Conservation (phyloP, 2,113 vertebrate species). For the Todiramphus chloris region DNA sequence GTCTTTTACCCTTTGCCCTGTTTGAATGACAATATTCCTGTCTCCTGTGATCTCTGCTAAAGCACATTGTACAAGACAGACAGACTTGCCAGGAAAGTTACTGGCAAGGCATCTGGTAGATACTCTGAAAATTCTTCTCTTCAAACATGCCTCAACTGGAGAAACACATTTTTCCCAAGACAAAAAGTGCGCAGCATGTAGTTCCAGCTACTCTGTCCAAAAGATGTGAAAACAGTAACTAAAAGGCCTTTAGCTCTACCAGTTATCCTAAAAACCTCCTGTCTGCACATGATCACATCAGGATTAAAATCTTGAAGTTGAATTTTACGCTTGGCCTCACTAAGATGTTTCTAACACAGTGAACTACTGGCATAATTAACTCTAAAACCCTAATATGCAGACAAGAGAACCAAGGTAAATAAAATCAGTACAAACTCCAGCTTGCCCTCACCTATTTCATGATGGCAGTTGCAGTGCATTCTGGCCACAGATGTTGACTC, state of each 20-base stretch:
- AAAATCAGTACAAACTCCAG: neutral
- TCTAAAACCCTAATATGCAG: neutral
- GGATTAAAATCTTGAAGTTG: neutral
- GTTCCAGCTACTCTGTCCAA: neutral
- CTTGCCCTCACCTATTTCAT: neutral
- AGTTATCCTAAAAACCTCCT: neutral
- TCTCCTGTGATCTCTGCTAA: neutral
- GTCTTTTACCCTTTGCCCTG: neutral
- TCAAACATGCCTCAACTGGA: conserved; percentile 14
- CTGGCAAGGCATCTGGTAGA: neutral
- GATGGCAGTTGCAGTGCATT: neutral
- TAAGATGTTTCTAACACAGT: neutral
- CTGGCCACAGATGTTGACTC: neutral
- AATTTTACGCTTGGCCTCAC: neutral
- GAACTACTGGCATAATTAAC: neutral
- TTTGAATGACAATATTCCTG: neutral
- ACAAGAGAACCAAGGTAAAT: neutral
- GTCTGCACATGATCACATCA: neutral
- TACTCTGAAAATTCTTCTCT: neutral
- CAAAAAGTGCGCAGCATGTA: neutral
- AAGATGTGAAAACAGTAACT: neutral
- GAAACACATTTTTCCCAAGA: neutral
- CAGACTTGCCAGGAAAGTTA: neutral
- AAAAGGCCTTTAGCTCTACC: neutral
- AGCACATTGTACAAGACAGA: neutral